A percentile compares a stretch with the other conserved stretches of the same genome.
Evolutionary conservation across 2,797 vertebrate species (phyloP).

Genomic region (Florisuga fusca): DNA sequence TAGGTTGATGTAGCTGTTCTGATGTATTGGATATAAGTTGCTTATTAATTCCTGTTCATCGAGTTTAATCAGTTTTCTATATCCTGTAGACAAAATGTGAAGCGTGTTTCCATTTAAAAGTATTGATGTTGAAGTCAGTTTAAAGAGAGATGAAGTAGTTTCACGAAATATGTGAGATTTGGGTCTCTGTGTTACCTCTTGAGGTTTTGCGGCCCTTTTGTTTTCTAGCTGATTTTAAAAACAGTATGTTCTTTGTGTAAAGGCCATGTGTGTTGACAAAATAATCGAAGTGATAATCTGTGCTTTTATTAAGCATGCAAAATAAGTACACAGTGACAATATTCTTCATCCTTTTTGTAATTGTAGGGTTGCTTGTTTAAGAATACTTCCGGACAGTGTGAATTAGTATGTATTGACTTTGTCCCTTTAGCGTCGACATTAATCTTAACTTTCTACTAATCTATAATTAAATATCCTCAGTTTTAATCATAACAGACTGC

Average conservation of each 20-base stretch:
- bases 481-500: slow-evolving; percentile 29
- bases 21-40: not conserved
- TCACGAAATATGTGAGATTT: not conserved
- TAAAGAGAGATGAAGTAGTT: not conserved
- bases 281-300: not conserved
- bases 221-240: slow-evolving; percentile 45
- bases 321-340: not conserved
- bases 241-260: slow-evolving; percentile 40
- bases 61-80: slow-evolving; percentile 57
- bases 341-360: not conserved
- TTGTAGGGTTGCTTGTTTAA: not conserved
- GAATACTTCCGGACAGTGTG: not conserved
- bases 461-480: slow-evolving; percentile 33
- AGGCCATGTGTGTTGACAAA: not conserved
- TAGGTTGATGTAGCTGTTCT: not conserved
- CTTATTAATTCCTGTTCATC: slow-evolving; percentile 35
- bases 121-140: not conserved
- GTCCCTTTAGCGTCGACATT: not conserved
- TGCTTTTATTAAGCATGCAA: not conserved
- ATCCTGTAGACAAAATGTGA: slow-evolving; percentile 28
- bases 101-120: slow-evolving; percentile 51
- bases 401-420: slow-evolving; percentile 7
- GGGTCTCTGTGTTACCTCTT: not conserved
- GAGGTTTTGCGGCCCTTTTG: slow-evolving; percentile 27
- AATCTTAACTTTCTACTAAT: slow-evolving; percentile 54